A percentile compares a stretch with the other conserved stretches of the same genome.
These are phyloP conservation scores for Liposcelis brunnea DNA, from an alignment of 2,888 invertebrate genomes.

Conservation along the genomic window DNA sequence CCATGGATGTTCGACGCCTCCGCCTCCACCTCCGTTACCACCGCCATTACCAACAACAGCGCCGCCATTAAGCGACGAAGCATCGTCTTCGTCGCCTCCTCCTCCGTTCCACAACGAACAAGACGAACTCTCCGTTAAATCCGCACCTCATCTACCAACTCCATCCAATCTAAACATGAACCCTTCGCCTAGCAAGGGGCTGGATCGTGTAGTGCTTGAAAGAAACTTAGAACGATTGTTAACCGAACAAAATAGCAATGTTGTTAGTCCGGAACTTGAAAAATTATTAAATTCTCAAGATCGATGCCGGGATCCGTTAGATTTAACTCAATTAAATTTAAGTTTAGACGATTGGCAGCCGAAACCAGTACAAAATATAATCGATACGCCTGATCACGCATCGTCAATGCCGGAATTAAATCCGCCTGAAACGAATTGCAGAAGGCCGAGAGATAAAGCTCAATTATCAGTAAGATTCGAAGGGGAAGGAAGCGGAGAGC, in stretches of 20 bases:
- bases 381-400: constrained; percentile 28
- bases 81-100: constrained; percentile 16
- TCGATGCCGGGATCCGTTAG: constrained; percentile 27
- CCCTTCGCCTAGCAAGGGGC: constrained; percentile 31
- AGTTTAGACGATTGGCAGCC: constrained; percentile 37
- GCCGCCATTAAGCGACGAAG: constrained; percentile 22
- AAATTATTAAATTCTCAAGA: constrained; percentile 8
- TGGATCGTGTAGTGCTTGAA: constrained; percentile 50
- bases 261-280: constrained; percentile 7
- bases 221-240: constrained; percentile 45
- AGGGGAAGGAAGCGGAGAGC: constrained; percentile 19
- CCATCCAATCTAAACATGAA: constrained; percentile 26
- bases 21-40: constrained; percentile 22
- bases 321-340: constrained; percentile 36
- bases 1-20: background rate
- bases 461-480: constrained; percentile 26
- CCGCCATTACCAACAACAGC: constrained; percentile 23
- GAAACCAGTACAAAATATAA: constrained; percentile 21
- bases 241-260: constrained; percentile 28
- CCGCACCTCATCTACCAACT: constrained; percentile 21
- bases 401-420: constrained; percentile 46
- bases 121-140: constrained; percentile 19
- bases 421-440: constrained; percentile 22
- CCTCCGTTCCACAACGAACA: constrained; percentile 14
- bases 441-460: constrained; percentile 18